A percentile compares a stretch with the other conserved stretches of the same genome.
These are phyloP conservation scores for Hypomecis punctinalis DNA, from an alignment of 2,888 invertebrate genomes.

Conservation along the genomic window DNA sequence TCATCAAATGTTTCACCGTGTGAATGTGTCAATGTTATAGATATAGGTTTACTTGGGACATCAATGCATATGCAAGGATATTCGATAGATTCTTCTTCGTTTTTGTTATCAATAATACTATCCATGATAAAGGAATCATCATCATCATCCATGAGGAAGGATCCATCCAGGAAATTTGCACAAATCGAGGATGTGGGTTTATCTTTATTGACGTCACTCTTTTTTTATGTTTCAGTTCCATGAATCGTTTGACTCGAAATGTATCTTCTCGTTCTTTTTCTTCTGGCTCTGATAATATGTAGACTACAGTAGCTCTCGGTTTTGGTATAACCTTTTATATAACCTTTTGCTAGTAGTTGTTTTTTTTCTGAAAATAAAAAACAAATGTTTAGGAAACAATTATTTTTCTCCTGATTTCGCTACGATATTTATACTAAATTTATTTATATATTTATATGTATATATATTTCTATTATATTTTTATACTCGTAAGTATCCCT, in stretches of 20 bases:
- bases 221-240: slow-evolving; percentile 42
- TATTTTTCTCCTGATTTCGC: not conserved
- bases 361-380: slow-evolving; percentile 49
- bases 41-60: too few relatives aligned
- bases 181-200: not conserved
- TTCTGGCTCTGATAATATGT: slow-evolving; percentile 52
- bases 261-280: slow-evolving; percentile 54
- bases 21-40: too few relatives aligned
- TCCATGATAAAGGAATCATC: not conserved
- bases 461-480: too few relatives aligned
- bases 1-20: too few relatives aligned
- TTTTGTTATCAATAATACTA: not conserved
- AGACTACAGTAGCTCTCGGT: slow-evolving; percentile 46
- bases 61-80: not conserved
- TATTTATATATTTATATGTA: too few relatives aligned
- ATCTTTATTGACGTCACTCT: not conserved
- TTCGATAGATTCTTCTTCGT: not conserved
- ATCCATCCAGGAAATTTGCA: not conserved
- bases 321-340: slow-evolving; percentile 55
- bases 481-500: too few relatives aligned
- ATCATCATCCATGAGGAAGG: too few relatives aligned
- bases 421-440: too few relatives aligned
- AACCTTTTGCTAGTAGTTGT: slow-evolving; percentile 53
- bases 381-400: not conserved
- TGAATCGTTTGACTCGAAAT: slow-evolving; percentile 52